Base-by-base conservation (phyloP, 2,113 vertebrate genomes). In the Rhinolophus sinicus region DNA sequence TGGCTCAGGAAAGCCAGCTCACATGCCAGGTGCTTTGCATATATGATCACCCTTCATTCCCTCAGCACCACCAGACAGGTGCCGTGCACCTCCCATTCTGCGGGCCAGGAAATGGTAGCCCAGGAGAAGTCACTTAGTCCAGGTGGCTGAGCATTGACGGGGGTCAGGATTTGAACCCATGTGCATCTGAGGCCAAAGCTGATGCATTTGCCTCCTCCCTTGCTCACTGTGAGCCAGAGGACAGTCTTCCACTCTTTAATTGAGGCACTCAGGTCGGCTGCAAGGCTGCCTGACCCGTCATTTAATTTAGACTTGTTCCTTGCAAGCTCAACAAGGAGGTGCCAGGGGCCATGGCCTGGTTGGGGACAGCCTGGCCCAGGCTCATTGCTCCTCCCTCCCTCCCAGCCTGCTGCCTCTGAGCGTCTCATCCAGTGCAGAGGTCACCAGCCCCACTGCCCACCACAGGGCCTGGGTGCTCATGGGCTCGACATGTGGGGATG, bases 291-390 rank as follows among this genome's bases (percentile, higher is more conserved):
- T 64, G 84, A 54, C 30, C 33, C 10, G 30, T 44, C 40, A 9
- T 67, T 95, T 94, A 58, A 90, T 88, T 94, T 50, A 87, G 70
- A 90, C 26, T 85, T 33, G 2, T 91, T 97, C 47, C 64, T 92
- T 62, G 47, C 10, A 50, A 84, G n/a, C 76, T 47, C 15, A 4
- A 69, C 69, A 76, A 91, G 75, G 64, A 97, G 44, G 86, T 60
- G 54, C 52, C 86, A 40, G 90, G 64, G 73, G 85, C 58, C 47
- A 12, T 2, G 72, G 84, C 54, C 60, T 91, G 9, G 35, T 5
- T 56, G 50, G 85, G 28, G 44, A 50, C 35, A 44, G 44, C 16
- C 19, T 26, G 75, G 82, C 19, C 30, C 15, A 50, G 26, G 7
- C 44, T 77, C 9, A 0, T 6, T 19, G 40, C 21, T 81, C 52